Conservation (phyloP, 2,113 vertebrate genomes). For the Ptychochromis oligacanthus region DNA sequence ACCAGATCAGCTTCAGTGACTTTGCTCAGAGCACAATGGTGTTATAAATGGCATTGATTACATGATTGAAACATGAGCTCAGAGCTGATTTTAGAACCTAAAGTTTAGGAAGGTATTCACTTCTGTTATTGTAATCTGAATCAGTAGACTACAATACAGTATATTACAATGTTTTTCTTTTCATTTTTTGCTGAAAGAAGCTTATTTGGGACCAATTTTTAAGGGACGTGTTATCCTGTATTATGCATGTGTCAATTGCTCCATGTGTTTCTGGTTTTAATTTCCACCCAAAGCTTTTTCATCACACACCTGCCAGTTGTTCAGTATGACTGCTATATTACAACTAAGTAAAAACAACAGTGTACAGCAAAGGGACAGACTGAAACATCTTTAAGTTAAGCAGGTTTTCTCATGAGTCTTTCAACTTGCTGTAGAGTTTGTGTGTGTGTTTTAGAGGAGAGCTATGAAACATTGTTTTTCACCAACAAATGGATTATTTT, state of each 20-base stretch:
- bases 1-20: background rate
- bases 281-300: conserved; percentile 6
- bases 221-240: background rate
- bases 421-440: background rate
- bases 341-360: conserved; percentile 41
- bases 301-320: background rate
- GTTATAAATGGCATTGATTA: conserved; percentile 60
- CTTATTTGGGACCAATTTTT: background rate
- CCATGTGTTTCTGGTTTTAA: conserved; percentile 7
- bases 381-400: background rate
- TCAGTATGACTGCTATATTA: background rate
- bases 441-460: background rate
- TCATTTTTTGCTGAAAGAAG: background rate
- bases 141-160: background rate
- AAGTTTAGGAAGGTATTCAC: background rate
- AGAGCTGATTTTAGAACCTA: conserved; percentile 22
- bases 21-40: conserved; percentile 24
- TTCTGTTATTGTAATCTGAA: background rate
- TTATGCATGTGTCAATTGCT: background rate
- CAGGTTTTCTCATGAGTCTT: background rate
- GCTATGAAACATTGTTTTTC: background rate
- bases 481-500: background rate
- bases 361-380: conserved; percentile 12
- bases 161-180: background rate
- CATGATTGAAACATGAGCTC: conserved; percentile 64